phyloP scores from a whole-genome alignment of 2,888 invertebrate genomes.

The Ornithoptera alexandrae region DNA sequence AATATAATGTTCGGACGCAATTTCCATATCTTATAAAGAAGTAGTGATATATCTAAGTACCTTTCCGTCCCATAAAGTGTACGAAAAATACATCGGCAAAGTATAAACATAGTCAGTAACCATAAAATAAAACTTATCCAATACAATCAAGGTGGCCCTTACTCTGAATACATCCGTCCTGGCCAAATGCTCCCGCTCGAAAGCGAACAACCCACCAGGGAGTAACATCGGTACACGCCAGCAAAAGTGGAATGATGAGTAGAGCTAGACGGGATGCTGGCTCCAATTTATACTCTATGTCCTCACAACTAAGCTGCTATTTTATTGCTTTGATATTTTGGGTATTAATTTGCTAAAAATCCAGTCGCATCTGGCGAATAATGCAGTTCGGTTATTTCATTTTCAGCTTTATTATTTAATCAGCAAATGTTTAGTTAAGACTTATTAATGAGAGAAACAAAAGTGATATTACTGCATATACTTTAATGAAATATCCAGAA shows the following conservation, averaged over 20 bases:
- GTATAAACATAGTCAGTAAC: constrained; percentile 9
- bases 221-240: constrained; percentile 33
- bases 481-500: too few species aligned
- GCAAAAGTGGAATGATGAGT: constrained; percentile 26
- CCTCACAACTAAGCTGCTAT: neutral
- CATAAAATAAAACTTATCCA: constrained; percentile 33
- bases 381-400: constrained; percentile 7
- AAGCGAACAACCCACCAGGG: constrained; percentile 49
- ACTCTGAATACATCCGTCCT: constrained; percentile 30
- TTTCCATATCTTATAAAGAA: neutral
- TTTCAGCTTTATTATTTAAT: constrained; percentile 11
- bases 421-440: neutral
- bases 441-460: neutral
- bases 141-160: constrained; percentile 33
- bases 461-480: too few species aligned
- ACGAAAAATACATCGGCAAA: constrained; percentile 20
- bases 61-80: neutral
- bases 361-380: constrained; percentile 12
- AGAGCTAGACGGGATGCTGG: neutral
- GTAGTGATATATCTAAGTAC: neutral
- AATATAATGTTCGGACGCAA: neutral
- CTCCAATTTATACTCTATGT: constrained; percentile 14
- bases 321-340: neutral
- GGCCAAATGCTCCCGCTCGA: constrained; percentile 36
- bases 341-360: constrained; percentile 28